Percentiles rank a stretch among this genome's conserved stretches.
phyloP scores from a whole-genome alignment of 2,888 invertebrate species.

The Frankliniella fusca region DNA sequence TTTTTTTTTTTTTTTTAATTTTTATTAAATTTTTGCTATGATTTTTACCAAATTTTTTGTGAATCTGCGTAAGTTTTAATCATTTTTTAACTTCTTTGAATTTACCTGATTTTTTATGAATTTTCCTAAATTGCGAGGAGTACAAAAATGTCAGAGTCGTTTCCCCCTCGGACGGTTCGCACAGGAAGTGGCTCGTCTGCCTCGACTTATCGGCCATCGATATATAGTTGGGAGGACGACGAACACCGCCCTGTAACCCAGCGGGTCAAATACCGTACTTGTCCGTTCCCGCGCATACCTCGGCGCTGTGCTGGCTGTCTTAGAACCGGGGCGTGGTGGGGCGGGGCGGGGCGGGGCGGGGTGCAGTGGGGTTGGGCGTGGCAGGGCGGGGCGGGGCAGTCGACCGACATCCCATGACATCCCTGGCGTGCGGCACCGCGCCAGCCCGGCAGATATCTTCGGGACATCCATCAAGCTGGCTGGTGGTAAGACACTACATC shows the following conservation, averaged over 20 bases:
- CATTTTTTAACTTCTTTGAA: no score
- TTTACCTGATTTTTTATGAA: no score
- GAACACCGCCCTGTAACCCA: background rate
- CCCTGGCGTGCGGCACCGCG: slow-evolving; percentile 20
- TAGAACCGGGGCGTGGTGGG: background rate
- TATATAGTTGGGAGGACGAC: background rate
- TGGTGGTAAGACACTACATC: background rate
- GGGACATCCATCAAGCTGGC: slow-evolving; percentile 13
- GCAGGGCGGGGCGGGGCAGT: background rate
- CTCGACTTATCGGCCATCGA: background rate
- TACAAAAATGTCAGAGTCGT: no score
- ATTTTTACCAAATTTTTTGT: no score
- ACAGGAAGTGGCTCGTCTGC: background rate
- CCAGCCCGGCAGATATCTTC: slow-evolving; percentile 19
- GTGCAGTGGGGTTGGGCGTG: background rate
- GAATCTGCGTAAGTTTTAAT: no score
- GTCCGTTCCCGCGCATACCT: slow-evolving; percentile 11
- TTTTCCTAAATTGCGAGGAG: no score
- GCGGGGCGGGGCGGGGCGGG: background rate
- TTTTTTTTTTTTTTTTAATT: background rate
- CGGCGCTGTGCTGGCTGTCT: background rate
- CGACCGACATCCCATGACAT: slow-evolving; percentile 22
- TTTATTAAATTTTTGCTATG: no score
- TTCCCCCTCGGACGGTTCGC: background rate
- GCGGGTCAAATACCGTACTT: slow-evolving; percentile 19